Evolutionary conservation across 2,797 vertebrate species (phyloP), one percentile per base, ranked within the genome.

Genomic region (Microctenopoma lineatum): DNA sequence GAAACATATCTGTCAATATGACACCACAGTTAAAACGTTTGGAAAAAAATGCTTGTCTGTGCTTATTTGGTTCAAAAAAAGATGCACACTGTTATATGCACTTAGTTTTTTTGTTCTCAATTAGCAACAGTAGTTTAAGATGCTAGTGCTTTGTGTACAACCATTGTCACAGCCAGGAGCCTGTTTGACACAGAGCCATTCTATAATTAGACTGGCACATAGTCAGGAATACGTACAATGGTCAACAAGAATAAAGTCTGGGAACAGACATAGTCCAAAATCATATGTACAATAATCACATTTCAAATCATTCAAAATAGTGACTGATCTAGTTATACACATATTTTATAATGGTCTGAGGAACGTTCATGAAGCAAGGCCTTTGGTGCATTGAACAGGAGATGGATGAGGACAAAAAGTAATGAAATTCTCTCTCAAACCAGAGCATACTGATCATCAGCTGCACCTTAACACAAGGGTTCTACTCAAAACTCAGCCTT

Each of bases 201-300:
- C 44, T 57, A 21, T 55, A 38, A 47, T 67, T 56, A 55, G 44
- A 63, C 51, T 73, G 41, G 21, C 57, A 66, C 53, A 54, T 9
- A 59, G 38, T 42, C 57, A 53, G 29, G 8, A 39, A 2, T 48
- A 14, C 0, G 10, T 34, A 52, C 34, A 61, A 5, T 34, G 42
- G n/a, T 65, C 51, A 61, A 46, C 52, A 53, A 12, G 7, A 47
- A 48, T 44, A 48, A 27, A 41, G 36, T 32, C 61, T 61, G 47
- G 27, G 41, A 57, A 36, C 39, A 57, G 27, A n/a, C 7, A n/a
- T 38, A 66, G 34, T 58, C 25, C 39, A 29, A 51, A 55, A 46
- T 4, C 34, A 27, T 25, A 34, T 61, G 3, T 38, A 4, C 59
- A 55, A 3, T 26, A 34, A 34, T 10, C 32, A 8, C 27, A 72